Base-by-base conservation (phyloP, 1,140 invertebrate species). In the Drosophila seguyi region DNA sequence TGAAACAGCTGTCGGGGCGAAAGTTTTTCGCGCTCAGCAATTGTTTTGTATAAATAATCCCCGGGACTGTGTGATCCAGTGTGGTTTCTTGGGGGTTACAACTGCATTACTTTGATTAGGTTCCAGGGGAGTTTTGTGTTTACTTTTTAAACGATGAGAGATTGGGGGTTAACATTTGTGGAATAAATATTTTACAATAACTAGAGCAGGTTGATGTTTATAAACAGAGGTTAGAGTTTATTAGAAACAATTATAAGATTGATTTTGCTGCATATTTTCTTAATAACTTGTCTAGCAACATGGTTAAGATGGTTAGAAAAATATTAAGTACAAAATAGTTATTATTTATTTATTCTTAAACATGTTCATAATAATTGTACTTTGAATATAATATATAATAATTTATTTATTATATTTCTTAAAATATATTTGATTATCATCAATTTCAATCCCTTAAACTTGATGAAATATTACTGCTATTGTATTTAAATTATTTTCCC, bases 31-130 rank as follows among this genome's bases (percentile, higher is more conserved):
- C 34, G 18, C 38, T 38, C 34, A 25, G 41, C 50, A 22, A 41
- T 52, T 72, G 68, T 68, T 58, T 71, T 69, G 63, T 68, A 31
- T 71, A 71, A 68, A 71, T 57, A 71, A 39, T 48, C 25, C 39
- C 27, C 34, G 34, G 36, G 41, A 31, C 31, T n/a, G 31, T 20
- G 3, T 1, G 11, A 18, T 27, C 4, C 39, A 41, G 45, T 52
- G 41, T 6, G 31, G 20, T 18, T 65, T 44, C 38, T 20, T 29
- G 13, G 22, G 34, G 41, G 48, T 48, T 34, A 47, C 11, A 71
- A 53, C 42, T 72, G 52, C 66, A 72, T 72, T 71, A 71, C 20
- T 58, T 72, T 72, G 52, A 71, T 72, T 65, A 72, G 27, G 42
- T 72, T 56, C 13, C 13, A 4, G 1, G 18, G 11, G 52, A 57